Evolutionary conservation across 2,797 vertebrate genomes (phyloP), one percentile per base, ranked within the genome.

Genomic region (Phataginus tricuspis): DNA sequence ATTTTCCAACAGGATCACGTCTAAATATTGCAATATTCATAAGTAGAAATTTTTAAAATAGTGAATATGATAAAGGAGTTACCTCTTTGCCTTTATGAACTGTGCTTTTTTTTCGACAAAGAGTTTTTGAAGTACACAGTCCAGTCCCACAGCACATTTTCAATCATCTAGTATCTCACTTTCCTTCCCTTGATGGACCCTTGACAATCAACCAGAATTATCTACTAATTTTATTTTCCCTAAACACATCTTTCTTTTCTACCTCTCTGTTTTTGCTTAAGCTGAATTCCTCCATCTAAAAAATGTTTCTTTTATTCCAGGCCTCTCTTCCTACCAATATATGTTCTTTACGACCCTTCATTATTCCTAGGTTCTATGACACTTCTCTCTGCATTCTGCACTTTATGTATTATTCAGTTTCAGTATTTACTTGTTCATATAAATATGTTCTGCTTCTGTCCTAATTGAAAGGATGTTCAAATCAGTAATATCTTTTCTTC

Each of bases 21-120:
- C 16, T 89, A 96, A 66, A 3, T 2, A 13, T 11, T 1, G 6
- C 1, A 78, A 19, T 34, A 87, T 93, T 96, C 42, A 94, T 80
- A 97, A 95, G 74, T 9, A 90, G 68, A 97, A 97, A 53, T 4
- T 92, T 96, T 61, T 31, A 16, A 78, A 69, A 12, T 34, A 57
- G 12, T 84, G 53, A 84, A 94, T 90, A 69, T 61, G 25, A 16
- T 37, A 42, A 2, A 19, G 34, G 9, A 69, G 21, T 92, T 94
- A 37, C 2, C 4, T 91, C 34, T 92, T 45, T 21, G 14, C 2
- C 57, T 63, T 89, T 95, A 61, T 25, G 7, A 23, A n/a, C 7
- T 23, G 45, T 45, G 21, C 12, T 88, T 74, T 1, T 37, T 0
- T 34, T 88, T 63, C 78, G 80, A 34, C 14, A 77, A 80, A 96